Evolutionary conservation across 1,140 invertebrate species (phyloP).

Genomic region (Watersipora subatra): DNA sequence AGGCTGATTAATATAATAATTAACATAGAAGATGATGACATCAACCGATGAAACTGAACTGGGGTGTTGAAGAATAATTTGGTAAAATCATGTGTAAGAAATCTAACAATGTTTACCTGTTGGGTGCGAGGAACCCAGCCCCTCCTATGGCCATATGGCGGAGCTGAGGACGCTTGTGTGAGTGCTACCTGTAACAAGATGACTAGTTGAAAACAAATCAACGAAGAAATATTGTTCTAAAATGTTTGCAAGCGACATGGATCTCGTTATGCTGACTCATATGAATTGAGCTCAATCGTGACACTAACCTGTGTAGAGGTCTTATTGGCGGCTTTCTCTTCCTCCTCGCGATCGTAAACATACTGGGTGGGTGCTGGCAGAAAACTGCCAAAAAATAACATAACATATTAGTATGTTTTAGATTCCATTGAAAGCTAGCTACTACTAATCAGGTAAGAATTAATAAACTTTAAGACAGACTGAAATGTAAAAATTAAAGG

Average conservation of each 20-base stretch:
- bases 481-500: too few relatives aligned
- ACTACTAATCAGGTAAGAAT: too few relatives aligned
- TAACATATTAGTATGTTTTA: too few relatives aligned
- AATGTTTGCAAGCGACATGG: not conserved
- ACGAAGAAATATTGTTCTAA: not conserved
- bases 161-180: conserved; percentile 69
- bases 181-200: conserved; percentile 48
- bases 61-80: conserved; percentile 5
- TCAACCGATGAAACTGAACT: conserved; percentile 8
- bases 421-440: too few relatives aligned
- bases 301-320: conserved; percentile 22
- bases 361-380: conserved; percentile 69
- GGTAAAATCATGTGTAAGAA: not conserved
- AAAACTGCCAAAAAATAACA: conserved; percentile 28
- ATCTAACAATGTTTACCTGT: conserved; percentile 51
- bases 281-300: not conserved
- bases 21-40: too few relatives aligned
- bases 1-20: too few relatives aligned
- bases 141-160: conserved; percentile 86
- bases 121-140: conserved; percentile 79
- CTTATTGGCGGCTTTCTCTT: conserved; percentile 49
- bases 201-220: conserved; percentile 5
- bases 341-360: conserved; percentile 76
- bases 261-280: not conserved
- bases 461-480: too few relatives aligned